phyloP scores from a whole-genome alignment of 1,140 invertebrate species.

The Steinernema khuongi region DNA sequence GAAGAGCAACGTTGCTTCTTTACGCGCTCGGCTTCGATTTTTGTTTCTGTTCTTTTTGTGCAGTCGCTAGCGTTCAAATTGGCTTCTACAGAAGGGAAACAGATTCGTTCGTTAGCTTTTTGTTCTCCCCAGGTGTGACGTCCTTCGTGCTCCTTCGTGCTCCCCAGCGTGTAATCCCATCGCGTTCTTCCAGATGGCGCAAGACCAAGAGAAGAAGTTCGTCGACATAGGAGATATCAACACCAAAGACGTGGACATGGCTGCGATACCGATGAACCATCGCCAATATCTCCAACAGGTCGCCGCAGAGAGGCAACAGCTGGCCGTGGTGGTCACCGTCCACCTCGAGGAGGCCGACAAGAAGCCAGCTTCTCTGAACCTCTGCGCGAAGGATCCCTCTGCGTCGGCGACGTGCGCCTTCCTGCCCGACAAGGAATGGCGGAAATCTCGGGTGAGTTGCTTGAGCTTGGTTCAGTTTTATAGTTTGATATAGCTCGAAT shows the following conservation, averaged over 20 bases:
- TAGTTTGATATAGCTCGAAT: constrained; percentile 25
- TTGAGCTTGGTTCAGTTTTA: constrained; percentile 16
- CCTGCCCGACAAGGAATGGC: constrained; percentile 33
- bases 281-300: constrained; percentile 41
- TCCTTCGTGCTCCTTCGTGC: too few relatives aligned
- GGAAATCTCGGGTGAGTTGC: constrained; percentile 21
- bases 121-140: too few relatives aligned
- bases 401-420: background rate
- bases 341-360: constrained; percentile 11
- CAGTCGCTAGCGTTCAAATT: too few relatives aligned
- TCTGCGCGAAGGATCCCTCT: background rate
- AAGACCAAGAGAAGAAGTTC: background rate
- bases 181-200: background rate
- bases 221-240: constrained; percentile 37
- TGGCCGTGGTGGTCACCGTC: constrained; percentile 25
- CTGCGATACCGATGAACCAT: constrained; percentile 37
- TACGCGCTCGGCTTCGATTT: too few relatives aligned
- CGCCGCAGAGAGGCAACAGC: constrained; percentile 19
- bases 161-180: too few relatives aligned
- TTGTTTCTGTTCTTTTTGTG: too few relatives aligned
- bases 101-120: too few relatives aligned
- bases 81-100: too few relatives aligned
- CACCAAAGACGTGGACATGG: constrained; percentile 30
- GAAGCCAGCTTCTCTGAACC: constrained; percentile 1
- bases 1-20: too few relatives aligned